Percentiles rank a stretch among this genome's conserved stretches.
Conservation (phyloP, 2,888 invertebrate genomes). For the Hirtodrosophila confusa region DNA sequence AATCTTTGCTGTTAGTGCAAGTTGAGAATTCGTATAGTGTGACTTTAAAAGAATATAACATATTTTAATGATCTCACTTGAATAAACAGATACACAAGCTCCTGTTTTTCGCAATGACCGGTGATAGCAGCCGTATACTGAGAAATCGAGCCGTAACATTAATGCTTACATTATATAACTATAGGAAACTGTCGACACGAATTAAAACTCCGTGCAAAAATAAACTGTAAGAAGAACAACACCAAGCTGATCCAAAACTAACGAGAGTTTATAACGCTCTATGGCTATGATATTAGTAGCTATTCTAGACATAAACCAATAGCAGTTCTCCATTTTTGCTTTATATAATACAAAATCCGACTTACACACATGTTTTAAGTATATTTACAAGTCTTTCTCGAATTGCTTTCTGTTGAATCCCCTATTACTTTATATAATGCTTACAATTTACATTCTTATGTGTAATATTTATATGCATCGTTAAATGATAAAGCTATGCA, state of each 20-base stretch:
- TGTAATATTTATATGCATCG: conserved; percentile 70
- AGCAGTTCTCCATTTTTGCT: conserved; percentile 42
- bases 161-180: conserved; percentile 33
- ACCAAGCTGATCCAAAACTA: conserved; percentile 62
- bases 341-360: conserved; percentile 18
- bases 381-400: conserved; percentile 27
- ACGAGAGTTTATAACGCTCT: conserved; percentile 28
- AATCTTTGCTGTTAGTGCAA: conserved; percentile 51
- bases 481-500: conserved; percentile 66
- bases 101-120: not conserved
- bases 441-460: conserved; percentile 64
- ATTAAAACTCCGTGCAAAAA: conserved; percentile 24
- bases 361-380: conserved; percentile 19
- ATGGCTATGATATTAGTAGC: conserved; percentile 48
- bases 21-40: conserved; percentile 43
- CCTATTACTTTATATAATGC: conserved; percentile 49
- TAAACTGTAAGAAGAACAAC: conserved; percentile 68
- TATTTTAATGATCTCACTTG: conserved; percentile 71
- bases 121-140: not conserved
- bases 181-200: conserved; percentile 26
- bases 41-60: conserved; percentile 38
- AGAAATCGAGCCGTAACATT: conserved; percentile 37
- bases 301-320: conserved; percentile 26
- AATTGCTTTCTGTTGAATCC: conserved; percentile 50
- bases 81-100: conserved; percentile 44